These are phyloP conservation scores for Eupithecia vulgata DNA, from an alignment of 2,888 invertebrate genomes.

Conservation along the genomic window DNA sequence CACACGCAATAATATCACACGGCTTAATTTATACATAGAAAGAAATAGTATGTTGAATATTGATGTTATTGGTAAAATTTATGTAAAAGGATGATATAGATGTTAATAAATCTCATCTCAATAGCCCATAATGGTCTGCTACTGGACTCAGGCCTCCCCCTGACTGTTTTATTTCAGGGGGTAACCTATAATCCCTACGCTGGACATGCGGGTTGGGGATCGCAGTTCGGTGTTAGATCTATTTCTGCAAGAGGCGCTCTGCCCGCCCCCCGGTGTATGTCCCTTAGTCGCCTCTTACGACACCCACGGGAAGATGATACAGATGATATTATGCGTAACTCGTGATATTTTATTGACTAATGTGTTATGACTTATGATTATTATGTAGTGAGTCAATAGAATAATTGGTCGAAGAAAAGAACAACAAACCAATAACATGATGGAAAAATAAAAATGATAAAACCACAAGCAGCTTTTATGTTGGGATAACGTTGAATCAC, in stretches of 20 bases:
- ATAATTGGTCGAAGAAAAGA: background rate
- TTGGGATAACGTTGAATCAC: background rate
- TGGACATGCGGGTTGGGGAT: no score
- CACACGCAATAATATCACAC: background rate
- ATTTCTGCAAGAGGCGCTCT: no score
- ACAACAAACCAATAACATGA: background rate
- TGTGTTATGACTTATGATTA: background rate
- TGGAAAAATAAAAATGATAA: background rate
- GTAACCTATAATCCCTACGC: no score
- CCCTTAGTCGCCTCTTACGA: no score
- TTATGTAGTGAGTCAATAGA: background rate
- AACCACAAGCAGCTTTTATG: background rate
- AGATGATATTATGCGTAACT: no score
- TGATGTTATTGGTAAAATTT: background rate
- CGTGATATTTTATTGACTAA: background rate
- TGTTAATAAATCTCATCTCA: no score
- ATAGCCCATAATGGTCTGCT: no score
- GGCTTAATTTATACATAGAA: background rate
- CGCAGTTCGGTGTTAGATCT: no score
- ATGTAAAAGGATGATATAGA: background rate
- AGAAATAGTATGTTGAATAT: background rate
- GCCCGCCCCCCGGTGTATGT: no score
- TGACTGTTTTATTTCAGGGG: no score
- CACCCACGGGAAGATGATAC: no score
- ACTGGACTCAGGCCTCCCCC: no score